phyloP scores from a whole-genome alignment of 2,797 vertebrate species.

The Leptoclinus maculatus region DNA sequence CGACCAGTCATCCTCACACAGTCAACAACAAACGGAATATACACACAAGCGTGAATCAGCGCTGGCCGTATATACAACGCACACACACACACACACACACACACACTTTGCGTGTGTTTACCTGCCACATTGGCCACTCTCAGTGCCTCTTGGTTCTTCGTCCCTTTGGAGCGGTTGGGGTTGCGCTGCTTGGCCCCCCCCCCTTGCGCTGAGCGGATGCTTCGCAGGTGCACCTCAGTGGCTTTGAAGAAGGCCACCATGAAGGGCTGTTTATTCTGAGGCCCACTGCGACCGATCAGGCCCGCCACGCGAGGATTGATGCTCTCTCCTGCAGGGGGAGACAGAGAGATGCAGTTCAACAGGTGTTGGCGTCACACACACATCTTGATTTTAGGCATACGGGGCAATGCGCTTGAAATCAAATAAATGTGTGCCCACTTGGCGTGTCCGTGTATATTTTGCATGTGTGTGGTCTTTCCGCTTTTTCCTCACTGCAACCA shows the following conservation, averaged over 20 bases:
- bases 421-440: constrained; percentile 21
- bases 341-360: constrained; percentile 58
- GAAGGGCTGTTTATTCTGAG: constrained; percentile 98
- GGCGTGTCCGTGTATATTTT: constrained; percentile 21
- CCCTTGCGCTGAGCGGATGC: constrained; percentile 88
- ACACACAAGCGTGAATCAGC: constrained; percentile 10
- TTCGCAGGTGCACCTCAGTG: constrained; percentile 95
- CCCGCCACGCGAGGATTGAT: constrained; percentile 94
- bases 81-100: constrained; percentile 6
- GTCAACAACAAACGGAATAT: constrained; percentile 22
- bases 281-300: constrained; percentile 92
- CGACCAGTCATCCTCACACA: background rate
- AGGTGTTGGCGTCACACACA: constrained; percentile 38
- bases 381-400: constrained; percentile 1
- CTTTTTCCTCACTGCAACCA: constrained; percentile 29
- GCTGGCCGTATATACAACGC: background rate
- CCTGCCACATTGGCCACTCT: constrained; percentile 93
- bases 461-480: constrained; percentile 32
- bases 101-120: constrained; percentile 63
- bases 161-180: constrained; percentile 90
- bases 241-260: constrained; percentile 99
- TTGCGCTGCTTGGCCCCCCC: constrained; percentile 89
- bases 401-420: constrained; percentile 10
- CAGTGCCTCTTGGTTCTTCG: constrained; percentile 94
- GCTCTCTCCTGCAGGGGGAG: constrained; percentile 89